These are phyloP conservation scores for Penaeus chinensis DNA, from an alignment of 1,140 invertebrate genomes.

Conservation along the genomic window DNA sequence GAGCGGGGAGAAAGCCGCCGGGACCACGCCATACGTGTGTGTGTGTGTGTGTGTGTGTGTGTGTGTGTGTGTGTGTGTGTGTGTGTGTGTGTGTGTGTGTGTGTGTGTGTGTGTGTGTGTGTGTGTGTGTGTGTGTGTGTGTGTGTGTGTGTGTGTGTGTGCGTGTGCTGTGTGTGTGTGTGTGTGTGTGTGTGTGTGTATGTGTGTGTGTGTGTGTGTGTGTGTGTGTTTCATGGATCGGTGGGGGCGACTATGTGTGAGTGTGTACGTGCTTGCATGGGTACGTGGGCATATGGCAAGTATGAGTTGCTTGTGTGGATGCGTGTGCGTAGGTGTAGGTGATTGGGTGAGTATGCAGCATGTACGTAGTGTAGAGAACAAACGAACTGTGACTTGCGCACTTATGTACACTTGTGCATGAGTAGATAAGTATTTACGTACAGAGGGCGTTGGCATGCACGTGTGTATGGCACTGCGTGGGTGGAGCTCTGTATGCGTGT, in stretches of 20 bases:
- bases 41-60: slow-evolving; percentile 23
- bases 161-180: not conserved
- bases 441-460: no score
- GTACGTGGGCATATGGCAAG: not conserved
- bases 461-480: no score
- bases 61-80: slow-evolving; percentile 23
- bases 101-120: slow-evolving; percentile 25
- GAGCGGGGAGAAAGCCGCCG: not conserved
- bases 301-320: not conserved
- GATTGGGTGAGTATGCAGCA: not conserved
- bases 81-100: slow-evolving; percentile 34
- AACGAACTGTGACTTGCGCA: no score
- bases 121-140: not conserved
- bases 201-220: slow-evolving; percentile 2
- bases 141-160: not conserved
- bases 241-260: no score
- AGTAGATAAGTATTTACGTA: no score
- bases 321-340: slow-evolving; percentile 5
- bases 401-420: no score
- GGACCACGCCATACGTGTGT: not conserved
- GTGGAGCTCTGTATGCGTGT: no score
- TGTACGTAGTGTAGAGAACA: no score
- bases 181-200: slow-evolving; percentile 11
- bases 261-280: not conserved
- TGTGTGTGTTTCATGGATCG: no score